Conservation (phyloP, 2,797 vertebrate genomes). For the Leptatherina wallacei region DNA sequence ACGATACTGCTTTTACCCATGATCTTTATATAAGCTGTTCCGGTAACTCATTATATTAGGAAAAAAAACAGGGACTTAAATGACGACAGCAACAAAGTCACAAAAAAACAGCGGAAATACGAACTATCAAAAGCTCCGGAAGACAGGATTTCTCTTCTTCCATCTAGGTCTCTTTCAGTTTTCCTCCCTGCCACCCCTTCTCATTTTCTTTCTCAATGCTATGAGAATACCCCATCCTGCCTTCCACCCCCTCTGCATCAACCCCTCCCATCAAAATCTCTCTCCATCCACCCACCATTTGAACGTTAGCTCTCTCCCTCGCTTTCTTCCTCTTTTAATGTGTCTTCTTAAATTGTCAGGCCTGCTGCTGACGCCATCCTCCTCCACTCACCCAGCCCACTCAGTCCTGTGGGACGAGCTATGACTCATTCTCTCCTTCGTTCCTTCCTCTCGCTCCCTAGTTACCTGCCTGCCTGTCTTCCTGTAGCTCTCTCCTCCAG, state of each 20-base stretch:
- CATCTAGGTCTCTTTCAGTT: conserved; percentile 53
- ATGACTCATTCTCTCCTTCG: conserved; percentile 85
- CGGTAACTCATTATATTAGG: background rate
- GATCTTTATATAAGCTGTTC: background rate
- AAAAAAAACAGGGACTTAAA: background rate
- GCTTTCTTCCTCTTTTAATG: conserved; percentile 71
- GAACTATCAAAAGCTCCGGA: conserved; percentile 46
- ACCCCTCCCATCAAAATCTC: conserved; percentile 58
- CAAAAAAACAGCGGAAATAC: conserved; percentile 10
- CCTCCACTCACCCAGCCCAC: conserved; percentile 85
- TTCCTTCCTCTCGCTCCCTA: conserved; percentile 60
- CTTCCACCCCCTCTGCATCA: conserved; percentile 50
- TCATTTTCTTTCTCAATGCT: conserved; percentile 39
- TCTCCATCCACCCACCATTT: conserved; percentile 60
- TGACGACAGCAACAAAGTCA: conserved; percentile 12
- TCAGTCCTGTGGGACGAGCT: conserved; percentile 85
- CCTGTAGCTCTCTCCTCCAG: conserved; percentile 46
- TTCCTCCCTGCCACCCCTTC: conserved; percentile 46
- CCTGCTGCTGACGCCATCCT: conserved; percentile 84
- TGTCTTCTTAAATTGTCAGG: conserved; percentile 80
- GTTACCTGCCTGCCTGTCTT: conserved; percentile 65
- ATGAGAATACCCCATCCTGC: conserved; percentile 71
- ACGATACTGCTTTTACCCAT: background rate
- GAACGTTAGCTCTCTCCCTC: conserved; percentile 46
- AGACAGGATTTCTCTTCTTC: conserved; percentile 67